These are phyloP conservation scores for Corythucha ciliata DNA, from an alignment of 2,888 invertebrate species.

Conservation along the genomic window DNA sequence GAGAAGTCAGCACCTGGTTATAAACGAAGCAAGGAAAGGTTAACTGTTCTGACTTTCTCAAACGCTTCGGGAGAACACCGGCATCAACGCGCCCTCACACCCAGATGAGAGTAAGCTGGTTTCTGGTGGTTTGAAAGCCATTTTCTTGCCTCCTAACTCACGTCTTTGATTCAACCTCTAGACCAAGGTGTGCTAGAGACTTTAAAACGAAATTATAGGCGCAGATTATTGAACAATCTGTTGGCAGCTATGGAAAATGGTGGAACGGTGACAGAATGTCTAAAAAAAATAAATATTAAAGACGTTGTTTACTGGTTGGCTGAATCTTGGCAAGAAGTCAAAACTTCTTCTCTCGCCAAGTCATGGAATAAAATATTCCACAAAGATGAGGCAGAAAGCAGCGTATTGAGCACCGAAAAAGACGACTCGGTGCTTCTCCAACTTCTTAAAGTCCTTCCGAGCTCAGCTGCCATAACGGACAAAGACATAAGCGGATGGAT, in stretches of 20 bases:
- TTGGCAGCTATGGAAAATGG: background rate
- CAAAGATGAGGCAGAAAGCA: no score
- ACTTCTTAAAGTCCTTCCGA: no score
- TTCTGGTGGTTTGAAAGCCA: background rate
- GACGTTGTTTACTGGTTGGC: conserved; percentile 16
- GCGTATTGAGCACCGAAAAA: no score
- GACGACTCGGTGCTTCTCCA: no score
- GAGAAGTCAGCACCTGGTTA: no score
- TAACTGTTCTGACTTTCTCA: conserved; percentile 11
- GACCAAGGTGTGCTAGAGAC: conserved; percentile 33
- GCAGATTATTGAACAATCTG: conserved; percentile 26
- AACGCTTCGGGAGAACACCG: conserved; percentile 16
- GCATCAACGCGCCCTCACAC: conserved; percentile 23
- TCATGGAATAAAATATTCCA: conserved; percentile 31
- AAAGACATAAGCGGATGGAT: no score
- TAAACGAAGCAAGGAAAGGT: background rate
- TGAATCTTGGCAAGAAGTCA: conserved; percentile 27
- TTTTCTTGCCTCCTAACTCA: conserved; percentile 32
- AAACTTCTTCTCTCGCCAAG: conserved; percentile 23
- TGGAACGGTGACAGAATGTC: conserved; percentile 5
- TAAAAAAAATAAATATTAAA: conserved; percentile 25
- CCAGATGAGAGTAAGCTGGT: conserved; percentile 10
- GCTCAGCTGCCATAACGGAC: no score
- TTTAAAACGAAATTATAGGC: conserved; percentile 33
- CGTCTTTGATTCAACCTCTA: conserved; percentile 31